These are phyloP conservation scores for Drosophila sordidula DNA, from an alignment of 2,888 invertebrate species.

Conservation along the genomic window DNA sequence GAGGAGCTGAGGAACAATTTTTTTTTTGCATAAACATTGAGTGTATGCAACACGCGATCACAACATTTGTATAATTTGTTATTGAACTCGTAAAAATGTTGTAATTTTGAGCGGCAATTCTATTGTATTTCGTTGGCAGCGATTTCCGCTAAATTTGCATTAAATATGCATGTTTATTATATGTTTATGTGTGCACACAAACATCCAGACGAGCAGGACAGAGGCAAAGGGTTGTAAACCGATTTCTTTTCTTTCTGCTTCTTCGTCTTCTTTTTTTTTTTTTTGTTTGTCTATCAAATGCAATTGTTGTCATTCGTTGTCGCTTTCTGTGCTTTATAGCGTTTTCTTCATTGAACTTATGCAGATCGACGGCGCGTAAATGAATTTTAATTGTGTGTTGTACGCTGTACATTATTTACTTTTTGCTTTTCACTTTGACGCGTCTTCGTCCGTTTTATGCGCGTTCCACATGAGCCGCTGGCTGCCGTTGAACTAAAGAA, in stretches of 20 bases:
- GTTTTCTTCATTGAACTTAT: slow-evolving; percentile 74
- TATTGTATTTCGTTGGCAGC: slow-evolving; percentile 31
- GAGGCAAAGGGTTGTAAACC: slow-evolving; percentile 6
- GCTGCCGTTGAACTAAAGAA: slow-evolving; percentile 64
- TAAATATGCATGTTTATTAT: neutral
- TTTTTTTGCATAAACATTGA: slow-evolving; percentile 16
- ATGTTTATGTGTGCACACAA: neutral
- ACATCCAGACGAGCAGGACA: slow-evolving; percentile 1
- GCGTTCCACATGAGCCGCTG: slow-evolving; percentile 60
- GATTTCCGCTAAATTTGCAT: slow-evolving; percentile 8
- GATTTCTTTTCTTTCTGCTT: neutral
- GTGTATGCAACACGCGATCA: slow-evolving; percentile 63
- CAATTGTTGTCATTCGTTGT: slow-evolving; percentile 46
- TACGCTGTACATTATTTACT: slow-evolving; percentile 66
- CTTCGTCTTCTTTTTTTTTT: neutral
- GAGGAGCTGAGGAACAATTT: slow-evolving; percentile 8
- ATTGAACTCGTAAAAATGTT: slow-evolving; percentile 38
- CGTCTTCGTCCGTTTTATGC: slow-evolving; percentile 25
- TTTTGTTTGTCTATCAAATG: slow-evolving; percentile 23
- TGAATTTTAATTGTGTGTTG: slow-evolving; percentile 71
- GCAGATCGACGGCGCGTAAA: slow-evolving; percentile 74
- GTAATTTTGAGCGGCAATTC: slow-evolving; percentile 36
- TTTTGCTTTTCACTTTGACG: slow-evolving; percentile 55
- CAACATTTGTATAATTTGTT: slow-evolving; percentile 39
- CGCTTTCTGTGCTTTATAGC: slow-evolving; percentile 44